A percentile compares a stretch with the other conserved stretches of the same genome.
These are phyloP conservation scores for Tuta absoluta DNA, from an alignment of 2,888 invertebrate genomes.

Conservation along the genomic window DNA sequence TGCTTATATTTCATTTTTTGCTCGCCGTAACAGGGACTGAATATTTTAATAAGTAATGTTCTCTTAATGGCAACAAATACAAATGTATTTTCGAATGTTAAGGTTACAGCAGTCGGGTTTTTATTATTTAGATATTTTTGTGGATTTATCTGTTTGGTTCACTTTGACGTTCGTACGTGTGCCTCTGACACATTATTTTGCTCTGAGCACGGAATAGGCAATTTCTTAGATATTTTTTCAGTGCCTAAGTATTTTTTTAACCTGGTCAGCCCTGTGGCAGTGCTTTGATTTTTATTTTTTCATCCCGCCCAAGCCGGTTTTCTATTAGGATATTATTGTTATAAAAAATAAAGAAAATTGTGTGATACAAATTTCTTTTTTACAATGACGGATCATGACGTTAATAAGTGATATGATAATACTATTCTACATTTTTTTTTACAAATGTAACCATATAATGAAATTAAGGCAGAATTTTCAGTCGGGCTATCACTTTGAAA, in stretches of 20 bases:
- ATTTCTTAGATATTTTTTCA: too few relatives aligned
- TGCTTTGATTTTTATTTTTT: too few relatives aligned
- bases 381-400: too few relatives aligned
- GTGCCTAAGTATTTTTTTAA: too few relatives aligned
- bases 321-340: too few relatives aligned
- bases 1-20: neutral
- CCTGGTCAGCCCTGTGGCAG: too few relatives aligned
- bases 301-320: too few relatives aligned
- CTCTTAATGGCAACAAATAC: neutral
- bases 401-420: too few relatives aligned
- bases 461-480: neutral
- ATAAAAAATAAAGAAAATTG: too few relatives aligned
- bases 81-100: neutral
- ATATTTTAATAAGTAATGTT: neutral
- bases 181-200: neutral
- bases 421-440: too few relatives aligned
- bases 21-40: neutral
- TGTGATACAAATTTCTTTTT: too few relatives aligned
- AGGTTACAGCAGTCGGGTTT: neutral
- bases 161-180: neutral
- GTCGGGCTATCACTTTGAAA: neutral
- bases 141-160: too few relatives aligned
- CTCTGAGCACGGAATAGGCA: constrained; percentile 22
- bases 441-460: constrained; percentile 23
- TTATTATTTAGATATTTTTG: neutral